phyloP scores from a whole-genome alignment of 2,888 invertebrate species.

The Ornithoptera priamus region DNA sequence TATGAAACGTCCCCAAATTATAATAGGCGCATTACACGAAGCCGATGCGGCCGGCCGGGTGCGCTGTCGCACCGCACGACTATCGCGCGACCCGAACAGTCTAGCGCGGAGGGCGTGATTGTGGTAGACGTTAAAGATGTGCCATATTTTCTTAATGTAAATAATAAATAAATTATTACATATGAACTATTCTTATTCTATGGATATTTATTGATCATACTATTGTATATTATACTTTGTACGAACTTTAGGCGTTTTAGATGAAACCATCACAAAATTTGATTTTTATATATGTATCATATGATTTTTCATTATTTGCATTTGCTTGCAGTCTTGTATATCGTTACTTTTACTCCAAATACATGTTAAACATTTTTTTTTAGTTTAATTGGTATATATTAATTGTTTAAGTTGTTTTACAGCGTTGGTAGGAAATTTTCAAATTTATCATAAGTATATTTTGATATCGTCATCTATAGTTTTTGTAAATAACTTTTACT shows the following conservation, averaged over 20 bases:
- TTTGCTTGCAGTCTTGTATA: conserved; percentile 70
- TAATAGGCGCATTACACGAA: conserved; percentile 47
- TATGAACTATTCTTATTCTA: conserved; percentile 57
- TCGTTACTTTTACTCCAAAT: conserved; percentile 34
- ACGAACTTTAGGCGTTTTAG: conserved; percentile 50
- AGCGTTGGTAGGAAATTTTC: neutral
- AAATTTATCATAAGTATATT: conserved; percentile 24
- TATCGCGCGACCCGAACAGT: conserved; percentile 33
- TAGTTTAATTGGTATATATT: conserved; percentile 26
- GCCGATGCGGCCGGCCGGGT: conserved; percentile 26
- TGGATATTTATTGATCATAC: conserved; percentile 75
- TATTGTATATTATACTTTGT: conserved; percentile 47
- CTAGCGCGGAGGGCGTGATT: conserved; percentile 34
- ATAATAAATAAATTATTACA: conserved; percentile 73
- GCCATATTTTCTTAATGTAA: conserved; percentile 80
- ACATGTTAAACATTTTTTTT: conserved; percentile 24
- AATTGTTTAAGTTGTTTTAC: conserved; percentile 14
- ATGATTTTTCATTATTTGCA: conserved; percentile 67
- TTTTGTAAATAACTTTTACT: conserved; percentile 41
- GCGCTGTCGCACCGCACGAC: conserved; percentile 17
- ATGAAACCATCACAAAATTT: conserved; percentile 62
- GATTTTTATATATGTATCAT: conserved; percentile 31
- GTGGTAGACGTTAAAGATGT: conserved; percentile 75
- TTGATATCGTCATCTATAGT: conserved; percentile 14
- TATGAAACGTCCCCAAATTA: conserved; percentile 42